Conservation (phyloP, 2,113 vertebrate genomes). For the Pelecanoides urinatrix region DNA sequence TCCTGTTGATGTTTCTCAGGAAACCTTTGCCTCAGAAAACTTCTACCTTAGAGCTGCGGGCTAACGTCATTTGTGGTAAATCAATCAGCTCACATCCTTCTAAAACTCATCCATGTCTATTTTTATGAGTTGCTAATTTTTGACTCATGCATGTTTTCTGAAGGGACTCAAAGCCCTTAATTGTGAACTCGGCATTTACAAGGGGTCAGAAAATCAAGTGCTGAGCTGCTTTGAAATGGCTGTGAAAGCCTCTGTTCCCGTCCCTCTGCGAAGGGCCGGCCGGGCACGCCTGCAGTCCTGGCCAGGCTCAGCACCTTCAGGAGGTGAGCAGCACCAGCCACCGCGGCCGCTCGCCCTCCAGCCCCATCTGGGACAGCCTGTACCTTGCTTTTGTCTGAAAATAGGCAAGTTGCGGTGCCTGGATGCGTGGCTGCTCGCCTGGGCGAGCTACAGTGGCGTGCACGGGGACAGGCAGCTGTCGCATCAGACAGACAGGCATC, state of each 20-base stretch:
- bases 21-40: neutral
- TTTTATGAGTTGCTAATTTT: neutral
- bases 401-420: neutral
- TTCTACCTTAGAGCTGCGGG: neutral
- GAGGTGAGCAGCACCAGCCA: accelerated
- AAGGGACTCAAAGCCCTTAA: neutral
- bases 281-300: accelerated
- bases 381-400: neutral
- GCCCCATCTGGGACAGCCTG: neutral
- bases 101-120: neutral
- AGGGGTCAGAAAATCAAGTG: neutral
- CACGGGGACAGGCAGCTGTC: accelerated
- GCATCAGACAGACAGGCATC: too few species aligned
- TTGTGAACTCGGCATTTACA: neutral
- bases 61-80: neutral
- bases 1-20: neutral
- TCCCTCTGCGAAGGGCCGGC: neutral
- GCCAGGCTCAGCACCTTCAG: neutral
- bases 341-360: accelerated
- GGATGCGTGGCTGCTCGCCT: neutral
- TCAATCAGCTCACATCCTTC: neutral
- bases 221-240: neutral
- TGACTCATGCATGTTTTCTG: accelerated
- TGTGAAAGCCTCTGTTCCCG: accelerated
- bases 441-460: accelerated